These are phyloP conservation scores for Apodemus speciosus DNA, from an alignment of 2,113 vertebrate genomes.

Conservation along the genomic window DNA sequence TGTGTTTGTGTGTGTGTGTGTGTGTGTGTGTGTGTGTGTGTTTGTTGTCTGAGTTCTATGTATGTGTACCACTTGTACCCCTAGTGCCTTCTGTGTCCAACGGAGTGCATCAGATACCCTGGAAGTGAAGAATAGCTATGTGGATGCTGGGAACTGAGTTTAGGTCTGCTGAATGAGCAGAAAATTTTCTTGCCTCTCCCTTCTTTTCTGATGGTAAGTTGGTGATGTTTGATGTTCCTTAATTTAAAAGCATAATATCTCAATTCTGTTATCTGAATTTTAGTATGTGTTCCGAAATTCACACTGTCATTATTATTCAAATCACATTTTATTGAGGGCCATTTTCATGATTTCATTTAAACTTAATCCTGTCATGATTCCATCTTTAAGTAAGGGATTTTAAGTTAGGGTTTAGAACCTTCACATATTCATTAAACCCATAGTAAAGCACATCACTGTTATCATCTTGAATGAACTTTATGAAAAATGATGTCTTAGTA, in stretches of 20 bases:
- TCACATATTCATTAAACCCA: not conserved
- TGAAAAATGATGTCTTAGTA: not conserved
- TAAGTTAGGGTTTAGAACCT: not conserved
- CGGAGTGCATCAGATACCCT: not conserved
- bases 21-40: not conserved
- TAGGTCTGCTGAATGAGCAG: not conserved
- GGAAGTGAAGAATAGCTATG: not conserved
- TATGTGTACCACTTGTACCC: not conserved
- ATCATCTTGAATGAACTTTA: not conserved
- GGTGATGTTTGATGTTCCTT: not conserved
- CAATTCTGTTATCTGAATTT: not conserved
- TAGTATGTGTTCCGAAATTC: not conserved
- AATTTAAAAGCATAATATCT: not conserved
- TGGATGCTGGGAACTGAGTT: not conserved
- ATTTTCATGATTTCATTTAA: not conserved
- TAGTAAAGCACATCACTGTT: not conserved
- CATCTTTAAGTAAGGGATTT: not conserved
- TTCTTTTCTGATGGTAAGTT: not conserved
- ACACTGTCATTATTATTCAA: not conserved
- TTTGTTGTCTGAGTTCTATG: not conserved
- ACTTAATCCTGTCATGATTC: not conserved
- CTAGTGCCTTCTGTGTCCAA: not conserved
- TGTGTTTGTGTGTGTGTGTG: not conserved
- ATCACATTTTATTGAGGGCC: not conserved
- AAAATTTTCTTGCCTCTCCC: not conserved